Percentiles rank a stretch among this genome's conserved stretches.
These are phyloP conservation scores for Calameuta pallipes DNA, from an alignment of 2,888 invertebrate species.

Conservation along the genomic window DNA sequence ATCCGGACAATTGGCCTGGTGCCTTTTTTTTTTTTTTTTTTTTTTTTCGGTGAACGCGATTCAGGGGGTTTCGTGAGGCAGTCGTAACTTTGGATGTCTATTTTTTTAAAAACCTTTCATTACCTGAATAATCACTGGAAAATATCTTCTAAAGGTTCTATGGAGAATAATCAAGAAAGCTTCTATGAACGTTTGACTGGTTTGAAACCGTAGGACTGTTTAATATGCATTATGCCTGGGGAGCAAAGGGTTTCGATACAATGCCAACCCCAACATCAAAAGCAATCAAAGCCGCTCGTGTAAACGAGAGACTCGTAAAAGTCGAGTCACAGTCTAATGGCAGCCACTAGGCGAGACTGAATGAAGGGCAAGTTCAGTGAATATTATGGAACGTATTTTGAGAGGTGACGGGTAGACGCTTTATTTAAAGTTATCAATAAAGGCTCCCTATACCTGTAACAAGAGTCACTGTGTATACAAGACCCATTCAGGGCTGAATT, in stretches of 20 bases:
- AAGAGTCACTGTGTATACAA: neutral
- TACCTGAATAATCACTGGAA: neutral
- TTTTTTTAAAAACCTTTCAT: neutral
- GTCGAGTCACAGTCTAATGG: slow-evolving; percentile 8
- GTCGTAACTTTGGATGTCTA: neutral
- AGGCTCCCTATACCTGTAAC: neutral
- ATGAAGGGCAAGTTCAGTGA: neutral
- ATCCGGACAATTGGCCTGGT: neutral
- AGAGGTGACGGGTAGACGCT: slow-evolving; percentile 1
- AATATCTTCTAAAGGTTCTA: neutral
- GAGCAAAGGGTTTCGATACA: neutral
- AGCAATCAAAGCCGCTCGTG: slow-evolving; percentile 16
- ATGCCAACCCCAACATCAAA: neutral
- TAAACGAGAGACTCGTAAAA: slow-evolving; percentile 19
- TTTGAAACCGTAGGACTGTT: neutral
- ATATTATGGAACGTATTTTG: slow-evolving; percentile 9
- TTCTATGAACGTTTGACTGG: neutral
- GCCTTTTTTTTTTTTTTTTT: too few relatives aligned
- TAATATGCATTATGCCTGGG: neutral
- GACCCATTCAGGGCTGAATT: neutral
- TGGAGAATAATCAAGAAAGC: neutral
- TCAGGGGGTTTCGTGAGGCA: neutral
- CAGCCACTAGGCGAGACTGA: neutral
- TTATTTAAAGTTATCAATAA: neutral
- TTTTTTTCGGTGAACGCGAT: neutral